These are phyloP conservation scores for Halichoerus grypus DNA, from an alignment of 2,113 vertebrate genomes.

Conservation along the genomic window DNA sequence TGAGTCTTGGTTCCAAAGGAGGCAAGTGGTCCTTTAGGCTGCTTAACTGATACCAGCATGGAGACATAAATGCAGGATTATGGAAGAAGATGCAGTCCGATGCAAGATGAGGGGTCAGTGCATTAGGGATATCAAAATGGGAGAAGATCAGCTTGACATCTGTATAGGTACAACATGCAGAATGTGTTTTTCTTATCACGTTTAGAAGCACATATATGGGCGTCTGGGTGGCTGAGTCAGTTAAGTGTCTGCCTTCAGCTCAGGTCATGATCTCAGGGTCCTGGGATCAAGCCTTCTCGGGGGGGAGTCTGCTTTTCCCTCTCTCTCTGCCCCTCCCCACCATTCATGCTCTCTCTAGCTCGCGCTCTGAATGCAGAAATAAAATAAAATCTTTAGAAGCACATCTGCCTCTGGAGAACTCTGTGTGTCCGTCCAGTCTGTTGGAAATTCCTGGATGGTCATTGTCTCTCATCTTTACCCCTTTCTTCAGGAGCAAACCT, in stretches of 20 bases:
- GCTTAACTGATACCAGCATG: not conserved
- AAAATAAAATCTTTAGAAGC: not conserved
- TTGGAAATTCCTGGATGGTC: not conserved
- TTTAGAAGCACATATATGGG: not conserved
- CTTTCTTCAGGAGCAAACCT: not conserved
- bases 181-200: not conserved
- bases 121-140: not conserved
- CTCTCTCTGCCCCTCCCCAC: too few relatives aligned
- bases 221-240: too few relatives aligned
- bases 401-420: not conserved
- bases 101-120: not conserved
- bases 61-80: not conserved
- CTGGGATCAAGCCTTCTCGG: too few relatives aligned
- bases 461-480: not conserved
- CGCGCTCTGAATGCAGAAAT: too few relatives aligned
- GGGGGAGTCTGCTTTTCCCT: too few relatives aligned
- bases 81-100: not conserved
- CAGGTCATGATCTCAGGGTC: too few relatives aligned
- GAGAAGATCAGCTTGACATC: not conserved
- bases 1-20: not conserved
- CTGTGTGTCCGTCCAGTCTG: not conserved
- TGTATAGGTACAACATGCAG: not conserved
- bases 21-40: not conserved
- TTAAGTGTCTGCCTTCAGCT: too few relatives aligned
- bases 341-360: too few relatives aligned